Conservation (phyloP, 2,888 invertebrate species). For the Phlogophora meticulosa region DNA sequence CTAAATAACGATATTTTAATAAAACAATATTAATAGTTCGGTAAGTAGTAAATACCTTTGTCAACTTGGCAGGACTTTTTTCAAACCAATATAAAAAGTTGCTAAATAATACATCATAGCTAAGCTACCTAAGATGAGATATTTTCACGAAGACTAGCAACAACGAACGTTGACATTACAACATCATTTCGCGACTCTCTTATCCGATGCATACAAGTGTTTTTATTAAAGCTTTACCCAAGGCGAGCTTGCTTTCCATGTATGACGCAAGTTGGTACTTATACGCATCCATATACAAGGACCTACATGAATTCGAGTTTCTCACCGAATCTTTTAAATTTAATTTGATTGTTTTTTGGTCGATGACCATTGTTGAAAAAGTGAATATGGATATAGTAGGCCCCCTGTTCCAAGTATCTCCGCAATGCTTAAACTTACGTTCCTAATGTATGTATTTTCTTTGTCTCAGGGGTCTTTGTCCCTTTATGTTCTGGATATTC, state of each 20-base stretch:
- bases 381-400: no score
- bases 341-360: background rate
- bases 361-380: background rate
- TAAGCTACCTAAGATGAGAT: no score
- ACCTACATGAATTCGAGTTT: slow-evolving; percentile 11
- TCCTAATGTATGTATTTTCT: no score
- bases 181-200: slow-evolving; percentile 36
- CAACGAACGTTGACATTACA: slow-evolving; percentile 29
- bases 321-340: background rate
- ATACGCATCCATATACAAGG: slow-evolving; percentile 44
- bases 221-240: slow-evolving; percentile 73
- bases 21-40: no score
- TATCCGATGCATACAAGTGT: slow-evolving; percentile 52
- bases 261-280: slow-evolving; percentile 51
- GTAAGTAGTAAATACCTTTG: no score
- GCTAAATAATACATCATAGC: no score
- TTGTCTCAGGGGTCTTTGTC: no score
- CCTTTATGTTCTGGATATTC: no score
- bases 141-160: background rate
- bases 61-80: no score
- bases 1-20: no score
- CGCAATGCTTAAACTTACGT: background rate
- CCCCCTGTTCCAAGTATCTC: background rate
- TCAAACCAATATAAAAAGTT: no score
- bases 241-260: slow-evolving; percentile 67